phyloP scores from a whole-genome alignment of 2,797 vertebrate genomes.

The Acipenser transmontanus region DNA sequence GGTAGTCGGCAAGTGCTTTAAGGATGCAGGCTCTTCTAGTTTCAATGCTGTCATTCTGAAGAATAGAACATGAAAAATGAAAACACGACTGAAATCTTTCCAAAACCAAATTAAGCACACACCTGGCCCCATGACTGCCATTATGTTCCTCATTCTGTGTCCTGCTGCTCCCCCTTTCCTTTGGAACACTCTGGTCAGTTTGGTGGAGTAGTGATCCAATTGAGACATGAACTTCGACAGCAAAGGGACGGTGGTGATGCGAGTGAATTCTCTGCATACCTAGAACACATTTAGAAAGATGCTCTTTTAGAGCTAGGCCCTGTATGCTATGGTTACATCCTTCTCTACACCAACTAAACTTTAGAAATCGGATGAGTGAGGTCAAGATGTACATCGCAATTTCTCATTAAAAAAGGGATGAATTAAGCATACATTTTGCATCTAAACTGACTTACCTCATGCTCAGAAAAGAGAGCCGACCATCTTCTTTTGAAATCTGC shows the following conservation, averaged over 20 bases:
- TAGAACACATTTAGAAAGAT: not conserved
- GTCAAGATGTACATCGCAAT: no score
- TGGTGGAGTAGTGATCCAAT: slow-evolving; percentile 14
- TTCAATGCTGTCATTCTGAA: no score
- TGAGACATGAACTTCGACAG: not conserved
- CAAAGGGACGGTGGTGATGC: no score
- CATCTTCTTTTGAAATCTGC: slow-evolving; percentile 19
- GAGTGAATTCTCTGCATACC: not conserved
- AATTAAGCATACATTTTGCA: no score
- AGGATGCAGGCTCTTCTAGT: not conserved
- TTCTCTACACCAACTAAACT: no score
- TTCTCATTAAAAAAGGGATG: no score
- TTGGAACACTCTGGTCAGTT: slow-evolving; percentile 15
- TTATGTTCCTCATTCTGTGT: slow-evolving; percentile 1
- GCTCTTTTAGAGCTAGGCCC: not conserved
- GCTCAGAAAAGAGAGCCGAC: slow-evolving; percentile 11
- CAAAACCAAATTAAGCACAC: not conserved
- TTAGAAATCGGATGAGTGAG: no score
- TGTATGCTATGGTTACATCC: no score
- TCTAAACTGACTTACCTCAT: slow-evolving; percentile 9
- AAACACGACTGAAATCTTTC: not conserved
- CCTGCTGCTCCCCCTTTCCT: slow-evolving; percentile 13
- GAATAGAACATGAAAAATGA: not conserved
- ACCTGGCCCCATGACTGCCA: slow-evolving; percentile 4
- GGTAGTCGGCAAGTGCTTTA: not conserved